Conservation (phyloP, 2,797 vertebrate species). For the Pachyuromys duprasi region DNA sequence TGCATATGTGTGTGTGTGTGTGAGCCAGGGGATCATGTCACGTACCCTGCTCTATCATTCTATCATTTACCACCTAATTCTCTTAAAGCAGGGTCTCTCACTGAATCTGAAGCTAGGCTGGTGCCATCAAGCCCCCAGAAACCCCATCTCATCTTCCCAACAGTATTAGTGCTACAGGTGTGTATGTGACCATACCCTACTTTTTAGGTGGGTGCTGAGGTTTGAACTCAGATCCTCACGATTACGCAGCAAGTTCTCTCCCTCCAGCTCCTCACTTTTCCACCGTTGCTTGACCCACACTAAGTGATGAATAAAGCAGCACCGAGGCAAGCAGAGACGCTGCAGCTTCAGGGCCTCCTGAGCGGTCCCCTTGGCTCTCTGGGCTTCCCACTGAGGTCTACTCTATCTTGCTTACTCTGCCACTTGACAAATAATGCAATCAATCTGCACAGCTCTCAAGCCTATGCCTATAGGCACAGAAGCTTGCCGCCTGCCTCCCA, state of each 20-base stretch:
- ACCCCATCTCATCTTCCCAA: neutral
- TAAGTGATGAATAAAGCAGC: neutral
- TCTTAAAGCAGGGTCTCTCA: neutral
- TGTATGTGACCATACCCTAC: neutral
- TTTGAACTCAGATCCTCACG: neutral
- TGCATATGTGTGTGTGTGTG: too few species aligned
- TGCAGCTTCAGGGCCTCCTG: fast-evolving
- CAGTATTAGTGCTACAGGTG: neutral
- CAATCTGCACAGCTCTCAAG: neutral
- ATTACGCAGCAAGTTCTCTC: neutral
- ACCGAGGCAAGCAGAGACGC: neutral
- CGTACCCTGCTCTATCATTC: neutral
- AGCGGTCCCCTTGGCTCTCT: neutral
- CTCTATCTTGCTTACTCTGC: neutral
- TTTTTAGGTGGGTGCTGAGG: neutral
- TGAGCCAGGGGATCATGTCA: neutral
- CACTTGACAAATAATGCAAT: neutral
- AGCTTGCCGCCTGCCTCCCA: neutral
- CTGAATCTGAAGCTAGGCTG: neutral
- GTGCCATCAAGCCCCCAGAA: neutral
- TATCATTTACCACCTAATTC: neutral
- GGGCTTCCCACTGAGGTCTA: neutral
- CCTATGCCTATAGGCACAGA: neutral
- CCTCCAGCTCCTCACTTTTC: neutral
- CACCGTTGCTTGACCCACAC: neutral